These are phyloP conservation scores for Hippoglossus hippoglossus DNA, from an alignment of 2,797 vertebrate species.

Conservation along the genomic window DNA sequence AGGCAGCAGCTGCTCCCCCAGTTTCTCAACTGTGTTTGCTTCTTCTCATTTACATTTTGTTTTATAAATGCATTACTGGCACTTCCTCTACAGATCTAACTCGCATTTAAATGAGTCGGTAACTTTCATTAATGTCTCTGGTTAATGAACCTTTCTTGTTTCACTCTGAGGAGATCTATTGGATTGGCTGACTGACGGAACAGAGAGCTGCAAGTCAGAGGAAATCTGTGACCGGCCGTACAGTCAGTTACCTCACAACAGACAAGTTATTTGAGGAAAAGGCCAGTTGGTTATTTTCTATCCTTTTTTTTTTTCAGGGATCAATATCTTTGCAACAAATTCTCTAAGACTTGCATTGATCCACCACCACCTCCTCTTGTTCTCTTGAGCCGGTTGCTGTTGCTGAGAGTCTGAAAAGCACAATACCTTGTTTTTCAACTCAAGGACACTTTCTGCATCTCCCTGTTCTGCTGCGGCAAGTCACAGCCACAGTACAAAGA, in stretches of 20 bases:
- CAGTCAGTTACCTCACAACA: slow-evolving; percentile 30
- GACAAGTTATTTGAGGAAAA: slow-evolving; percentile 42
- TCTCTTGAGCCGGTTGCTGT: slow-evolving; percentile 29
- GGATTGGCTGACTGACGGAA: slow-evolving; percentile 32
- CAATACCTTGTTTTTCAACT: slow-evolving; percentile 57
- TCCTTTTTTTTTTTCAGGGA: slow-evolving; percentile 40
- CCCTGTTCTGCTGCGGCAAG: slow-evolving; percentile 49
- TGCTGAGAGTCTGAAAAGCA: slow-evolving; percentile 24
- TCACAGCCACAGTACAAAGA: slow-evolving; percentile 56
- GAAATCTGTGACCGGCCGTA: slow-evolving; percentile 16
- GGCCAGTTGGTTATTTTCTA: slow-evolving; percentile 32
- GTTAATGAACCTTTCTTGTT: slow-evolving; percentile 30
- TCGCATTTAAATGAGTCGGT: slow-evolving; percentile 18
- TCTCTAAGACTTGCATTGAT: slow-evolving; percentile 59
- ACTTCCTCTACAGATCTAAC: slow-evolving; percentile 4
- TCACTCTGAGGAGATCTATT: slow-evolving; percentile 28
- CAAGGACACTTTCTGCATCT: slow-evolving; percentile 53
- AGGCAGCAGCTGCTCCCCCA: background rate
- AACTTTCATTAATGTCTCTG: slow-evolving; percentile 35
- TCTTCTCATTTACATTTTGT: slow-evolving; percentile 16
- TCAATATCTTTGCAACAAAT: slow-evolving; percentile 63
- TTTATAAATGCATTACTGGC: slow-evolving; percentile 13
- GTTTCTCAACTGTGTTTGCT: slow-evolving; percentile 11
- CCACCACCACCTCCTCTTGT: slow-evolving; percentile 26
- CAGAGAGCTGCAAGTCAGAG: slow-evolving; percentile 27